These are phyloP conservation scores for Dione vanillae DNA, from an alignment of 2,888 invertebrate genomes.

Conservation along the genomic window DNA sequence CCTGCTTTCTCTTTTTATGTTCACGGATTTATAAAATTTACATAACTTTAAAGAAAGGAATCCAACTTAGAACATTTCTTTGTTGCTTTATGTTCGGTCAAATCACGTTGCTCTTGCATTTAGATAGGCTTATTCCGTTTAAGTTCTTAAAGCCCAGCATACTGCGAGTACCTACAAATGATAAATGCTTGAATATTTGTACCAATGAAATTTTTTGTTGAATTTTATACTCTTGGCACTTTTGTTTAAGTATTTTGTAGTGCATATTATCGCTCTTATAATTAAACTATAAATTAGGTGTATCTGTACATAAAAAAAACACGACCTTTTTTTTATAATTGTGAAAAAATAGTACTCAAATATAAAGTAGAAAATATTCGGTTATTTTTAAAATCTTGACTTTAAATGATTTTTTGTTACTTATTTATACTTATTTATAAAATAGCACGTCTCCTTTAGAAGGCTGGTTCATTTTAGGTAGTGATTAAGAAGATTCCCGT, in stretches of 20 bases:
- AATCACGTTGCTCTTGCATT: slow-evolving; percentile 38
- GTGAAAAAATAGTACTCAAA: too few species aligned
- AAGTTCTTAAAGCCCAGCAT: slow-evolving; percentile 22
- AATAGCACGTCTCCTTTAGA: too few species aligned
- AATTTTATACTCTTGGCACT: not conserved
- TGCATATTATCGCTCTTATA: not conserved
- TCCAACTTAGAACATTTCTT: slow-evolving; percentile 18
- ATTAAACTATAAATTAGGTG: too few species aligned
- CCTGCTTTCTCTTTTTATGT: slow-evolving; percentile 8
- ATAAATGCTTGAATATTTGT: slow-evolving; percentile 28
- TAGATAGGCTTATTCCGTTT: slow-evolving; percentile 40
- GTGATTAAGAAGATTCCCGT: too few species aligned
- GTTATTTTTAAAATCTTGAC: too few species aligned
- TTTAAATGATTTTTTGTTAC: too few species aligned
- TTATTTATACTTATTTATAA: too few species aligned
- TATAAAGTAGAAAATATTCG: too few species aligned
- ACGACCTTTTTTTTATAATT: too few species aligned
- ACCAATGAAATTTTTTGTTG: not conserved
- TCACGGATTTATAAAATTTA: slow-evolving; percentile 26
- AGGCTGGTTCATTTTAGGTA: too few species aligned
- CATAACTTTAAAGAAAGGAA: slow-evolving; percentile 26
- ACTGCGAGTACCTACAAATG: slow-evolving; percentile 29
- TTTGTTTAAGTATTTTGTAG: not conserved
- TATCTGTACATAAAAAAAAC: too few species aligned
- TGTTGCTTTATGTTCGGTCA: slow-evolving; percentile 34